Evolutionary conservation across 2,888 invertebrate genomes (phyloP).

Genomic region (Blastobasis lacticolella): DNA sequence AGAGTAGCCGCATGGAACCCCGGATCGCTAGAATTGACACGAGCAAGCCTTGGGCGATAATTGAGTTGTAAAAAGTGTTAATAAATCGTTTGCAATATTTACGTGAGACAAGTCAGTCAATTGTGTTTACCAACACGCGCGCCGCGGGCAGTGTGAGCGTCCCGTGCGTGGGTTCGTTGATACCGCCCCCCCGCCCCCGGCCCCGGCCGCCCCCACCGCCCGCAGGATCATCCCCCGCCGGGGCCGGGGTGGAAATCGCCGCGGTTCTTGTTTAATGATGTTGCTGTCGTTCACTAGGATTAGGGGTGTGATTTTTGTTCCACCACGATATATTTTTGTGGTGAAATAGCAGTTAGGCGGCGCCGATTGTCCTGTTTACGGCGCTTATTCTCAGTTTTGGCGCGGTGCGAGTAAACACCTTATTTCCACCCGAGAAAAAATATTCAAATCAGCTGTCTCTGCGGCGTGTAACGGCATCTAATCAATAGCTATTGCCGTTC

Average conservation of each 20-base stretch:
- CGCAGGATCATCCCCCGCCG: conserved; percentile 41
- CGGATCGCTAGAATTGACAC: no score
- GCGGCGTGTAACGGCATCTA: no score
- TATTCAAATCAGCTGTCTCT: no score
- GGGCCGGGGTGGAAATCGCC: conserved; percentile 38
- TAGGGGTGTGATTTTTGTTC: conserved; percentile 38
- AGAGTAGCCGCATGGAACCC: no score
- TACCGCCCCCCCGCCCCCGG: conserved; percentile 22
- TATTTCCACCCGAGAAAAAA: no score
- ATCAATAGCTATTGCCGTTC: no score
- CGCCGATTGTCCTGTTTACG: no score
- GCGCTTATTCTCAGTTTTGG: no score
- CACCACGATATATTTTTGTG: background rate
- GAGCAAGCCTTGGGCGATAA: no score
- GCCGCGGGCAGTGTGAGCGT: conserved; percentile 36
- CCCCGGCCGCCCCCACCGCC: conserved; percentile 20
- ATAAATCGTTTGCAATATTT: conserved; percentile 15
- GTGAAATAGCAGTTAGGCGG: no score
- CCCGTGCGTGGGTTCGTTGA: conserved; percentile 68
- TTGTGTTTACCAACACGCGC: conserved; percentile 67
- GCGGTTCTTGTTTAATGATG: conserved; percentile 59
- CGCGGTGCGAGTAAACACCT: no score
- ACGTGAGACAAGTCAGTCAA: conserved; percentile 36
- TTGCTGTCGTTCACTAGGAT: conserved; percentile 58
- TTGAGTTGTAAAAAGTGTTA: no score